These are phyloP conservation scores for Nothobranchius furzeri DNA, from an alignment of 2,113 vertebrate species.

Conservation along the genomic window DNA sequence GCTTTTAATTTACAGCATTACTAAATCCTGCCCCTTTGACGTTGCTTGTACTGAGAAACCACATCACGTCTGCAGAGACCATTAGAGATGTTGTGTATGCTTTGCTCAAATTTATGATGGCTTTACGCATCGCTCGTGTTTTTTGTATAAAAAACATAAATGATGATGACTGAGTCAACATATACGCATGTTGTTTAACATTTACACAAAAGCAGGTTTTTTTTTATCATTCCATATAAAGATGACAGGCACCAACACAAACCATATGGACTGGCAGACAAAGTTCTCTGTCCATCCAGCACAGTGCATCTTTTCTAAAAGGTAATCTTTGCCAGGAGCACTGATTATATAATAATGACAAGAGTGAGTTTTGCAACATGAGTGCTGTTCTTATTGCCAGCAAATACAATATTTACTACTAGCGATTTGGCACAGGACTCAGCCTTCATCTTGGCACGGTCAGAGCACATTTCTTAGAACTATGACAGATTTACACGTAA, in stretches of 20 bases:
- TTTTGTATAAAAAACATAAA: constrained; percentile 45
- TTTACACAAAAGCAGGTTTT: not conserved
- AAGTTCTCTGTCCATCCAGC: constrained; percentile 4
- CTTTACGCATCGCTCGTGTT: constrained; percentile 42
- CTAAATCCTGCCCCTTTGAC: constrained; percentile 64
- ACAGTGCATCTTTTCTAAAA: constrained; percentile 20
- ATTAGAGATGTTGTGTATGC: constrained; percentile 56
- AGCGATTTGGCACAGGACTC: constrained; percentile 60
- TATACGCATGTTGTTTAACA: too few species aligned
- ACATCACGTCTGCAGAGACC: constrained; percentile 74
- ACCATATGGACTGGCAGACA: not conserved
- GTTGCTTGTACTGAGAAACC: constrained; percentile 54
- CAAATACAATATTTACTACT: constrained; percentile 60
- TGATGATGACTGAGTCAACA: not conserved
- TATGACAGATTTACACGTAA: constrained; percentile 43
- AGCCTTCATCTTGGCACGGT: constrained; percentile 44
- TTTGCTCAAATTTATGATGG: constrained; percentile 68
- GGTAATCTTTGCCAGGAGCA: constrained; percentile 17
- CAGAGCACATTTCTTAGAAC: constrained; percentile 53
- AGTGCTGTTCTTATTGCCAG: constrained; percentile 55
- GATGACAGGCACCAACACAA: too few species aligned
- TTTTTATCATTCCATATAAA: too few species aligned
- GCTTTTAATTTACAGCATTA: constrained; percentile 60
- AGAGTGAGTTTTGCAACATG: constrained; percentile 37
- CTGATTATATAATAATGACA: constrained; percentile 64